phyloP scores from a whole-genome alignment of 2,888 invertebrate species.

The Panzeria rudis region DNA sequence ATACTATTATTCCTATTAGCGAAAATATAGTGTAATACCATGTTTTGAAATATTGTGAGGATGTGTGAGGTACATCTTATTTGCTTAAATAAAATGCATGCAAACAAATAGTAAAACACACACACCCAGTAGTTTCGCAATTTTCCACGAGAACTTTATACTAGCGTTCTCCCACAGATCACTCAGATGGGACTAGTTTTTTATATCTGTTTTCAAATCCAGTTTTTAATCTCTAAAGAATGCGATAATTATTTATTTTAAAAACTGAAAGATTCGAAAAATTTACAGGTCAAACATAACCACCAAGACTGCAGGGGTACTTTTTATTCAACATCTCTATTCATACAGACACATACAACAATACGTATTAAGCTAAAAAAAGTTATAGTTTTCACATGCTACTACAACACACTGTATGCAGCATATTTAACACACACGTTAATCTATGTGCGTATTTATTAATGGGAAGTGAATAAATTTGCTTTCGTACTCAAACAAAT shows the following conservation, averaged over 20 bases:
- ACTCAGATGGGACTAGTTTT: too few species aligned
- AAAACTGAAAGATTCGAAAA: too few species aligned
- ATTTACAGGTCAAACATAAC: neutral
- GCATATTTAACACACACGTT: neutral
- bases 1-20: constrained; percentile 61
- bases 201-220: too few species aligned
- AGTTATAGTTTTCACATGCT: neutral
- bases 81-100: too few species aligned
- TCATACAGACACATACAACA: neutral
- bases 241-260: too few species aligned
- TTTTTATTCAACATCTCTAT: neutral
- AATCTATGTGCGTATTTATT: neutral
- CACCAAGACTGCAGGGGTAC: neutral
- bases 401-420: neutral
- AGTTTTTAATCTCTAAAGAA: too few species aligned
- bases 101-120: neutral
- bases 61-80: neutral
- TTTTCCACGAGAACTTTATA: too few species aligned
- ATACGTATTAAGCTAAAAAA: neutral
- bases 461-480: constrained; percentile 11
- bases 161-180: too few species aligned
- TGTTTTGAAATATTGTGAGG: too few species aligned
- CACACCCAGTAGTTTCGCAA: too few species aligned
- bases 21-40: constrained; percentile 43
- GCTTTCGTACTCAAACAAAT: neutral